Evolutionary conservation across 2,797 vertebrate genomes (phyloP).

Genomic region (Ptychobarbus kaznakovi): DNA sequence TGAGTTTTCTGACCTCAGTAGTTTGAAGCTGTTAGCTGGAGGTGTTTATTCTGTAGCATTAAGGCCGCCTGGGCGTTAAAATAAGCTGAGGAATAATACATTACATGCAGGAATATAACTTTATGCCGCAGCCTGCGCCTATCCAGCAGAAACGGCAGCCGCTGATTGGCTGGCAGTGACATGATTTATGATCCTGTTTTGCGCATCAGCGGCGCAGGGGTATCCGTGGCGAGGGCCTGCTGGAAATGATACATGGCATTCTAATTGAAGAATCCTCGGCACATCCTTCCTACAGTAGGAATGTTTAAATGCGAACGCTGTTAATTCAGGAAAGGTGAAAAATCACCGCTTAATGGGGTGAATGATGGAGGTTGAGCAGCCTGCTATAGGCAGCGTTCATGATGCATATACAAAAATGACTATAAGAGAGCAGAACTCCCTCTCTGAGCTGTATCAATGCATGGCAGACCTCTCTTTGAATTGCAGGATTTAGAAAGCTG

Average conservation of each 20-base stretch:
- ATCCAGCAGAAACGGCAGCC: conserved; percentile 54
- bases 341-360: conserved; percentile 50
- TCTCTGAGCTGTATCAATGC: conserved; percentile 23
- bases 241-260: conserved; percentile 64
- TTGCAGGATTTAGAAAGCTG: conserved; percentile 30
- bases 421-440: conserved; percentile 20
- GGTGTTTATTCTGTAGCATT: conserved; percentile 57
- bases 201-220: conserved; percentile 53
- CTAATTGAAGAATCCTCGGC: conserved; percentile 63
- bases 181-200: conserved; percentile 64
- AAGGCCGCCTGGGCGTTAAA: conserved; percentile 41
- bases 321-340: conserved; percentile 62
- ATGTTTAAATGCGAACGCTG: conserved; percentile 61
- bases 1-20: conserved; percentile 37
- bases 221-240: conserved; percentile 50
- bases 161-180: conserved; percentile 63
- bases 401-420: conserved; percentile 49
- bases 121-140: conserved; percentile 49
- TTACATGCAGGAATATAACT: conserved; percentile 56
- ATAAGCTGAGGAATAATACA: conserved; percentile 58
- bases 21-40: conserved; percentile 33
- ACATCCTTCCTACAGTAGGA: conserved; percentile 58
- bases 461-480: conserved; percentile 33
- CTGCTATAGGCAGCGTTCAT: conserved; percentile 34
- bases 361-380: conserved; percentile 52